These are phyloP conservation scores for Sebastiscus tertius DNA, from an alignment of 2,797 vertebrate species.

Conservation along the genomic window DNA sequence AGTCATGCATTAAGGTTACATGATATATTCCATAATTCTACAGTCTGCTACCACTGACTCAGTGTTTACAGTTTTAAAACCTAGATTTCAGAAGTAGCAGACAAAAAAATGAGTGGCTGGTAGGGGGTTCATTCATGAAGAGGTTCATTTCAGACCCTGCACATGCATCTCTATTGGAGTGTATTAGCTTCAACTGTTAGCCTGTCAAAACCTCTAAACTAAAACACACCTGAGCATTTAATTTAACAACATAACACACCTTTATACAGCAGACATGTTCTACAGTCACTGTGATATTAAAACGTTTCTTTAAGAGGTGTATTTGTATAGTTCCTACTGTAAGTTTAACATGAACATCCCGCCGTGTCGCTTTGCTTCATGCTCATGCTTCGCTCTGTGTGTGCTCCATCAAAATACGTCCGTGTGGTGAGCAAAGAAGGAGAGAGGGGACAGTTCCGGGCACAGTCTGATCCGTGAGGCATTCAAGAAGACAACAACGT, in stretches of 20 bases:
- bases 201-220: neutral
- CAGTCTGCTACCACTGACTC: too few species aligned
- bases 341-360: neutral
- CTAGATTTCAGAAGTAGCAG: too few species aligned
- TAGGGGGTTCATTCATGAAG: too few species aligned
- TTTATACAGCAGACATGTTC: neutral
- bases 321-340: neutral
- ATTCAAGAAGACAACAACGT: conserved; percentile 34
- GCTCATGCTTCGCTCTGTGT: neutral
- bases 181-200: neutral
- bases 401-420: conserved; percentile 66
- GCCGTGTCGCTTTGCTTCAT: neutral
- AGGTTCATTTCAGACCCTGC: too few species aligned
- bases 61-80: too few species aligned
- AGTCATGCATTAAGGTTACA: too few species aligned
- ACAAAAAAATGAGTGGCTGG: too few species aligned
- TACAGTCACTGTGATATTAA: neutral
- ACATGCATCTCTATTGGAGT: fast-evolving
- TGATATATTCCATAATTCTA: too few species aligned
- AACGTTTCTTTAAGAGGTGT: neutral
- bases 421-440: neutral
- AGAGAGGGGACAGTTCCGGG: conserved; percentile 40
- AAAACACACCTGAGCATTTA: neutral
- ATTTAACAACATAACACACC: neutral
- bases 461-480: neutral